Base-by-base conservation (phyloP, 1,140 invertebrate species). In the Solenopsis fugax region DNA sequence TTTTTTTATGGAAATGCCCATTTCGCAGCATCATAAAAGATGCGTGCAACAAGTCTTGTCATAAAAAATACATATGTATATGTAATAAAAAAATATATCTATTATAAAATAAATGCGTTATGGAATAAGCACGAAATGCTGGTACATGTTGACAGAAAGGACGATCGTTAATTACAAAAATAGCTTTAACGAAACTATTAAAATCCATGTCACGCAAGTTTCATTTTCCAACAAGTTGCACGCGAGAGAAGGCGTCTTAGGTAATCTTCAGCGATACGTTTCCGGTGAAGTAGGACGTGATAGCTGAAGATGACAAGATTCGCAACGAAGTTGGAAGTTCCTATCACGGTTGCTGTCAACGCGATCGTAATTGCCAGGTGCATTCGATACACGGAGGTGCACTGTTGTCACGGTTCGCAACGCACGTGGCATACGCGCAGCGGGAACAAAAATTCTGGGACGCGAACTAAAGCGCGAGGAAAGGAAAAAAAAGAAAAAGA, bases 21-120 rank as follows among this genome's bases (percentile, higher is more conserved):
- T 82, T 72, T 41, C 29, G 21, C 45, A 48, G 41, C 34, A n/a
- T 52, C 21, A 18, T 69, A 71, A 81, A 52, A 86, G 58, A 82
- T 29, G 24, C 10, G 54, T 67, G 80, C 80, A 82, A 82, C 80
- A 82, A 82, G 80, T 82, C 18, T 58, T 72, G 54, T 65, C 4
- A 58, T n/a, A n/a, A n/a, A n/a, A n/a, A n/a, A n/a, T n/a, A n/a
- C n/a, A n/a, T n/a, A n/a, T n/a, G n/a, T n/a, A n/a, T n/a, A n/a
- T n/a, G n/a, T n/a, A n/a, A n/a, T n/a, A n/a, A n/a, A n/a, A n/a
- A n/a, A n/a, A n/a, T 16, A 58, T 48, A 34, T 4, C 34, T 56
- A 24, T 29, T 37, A 10, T 1, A 54, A 24, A 45, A 41, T 10
- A 37, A 82, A 48, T n/a, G 4, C 6, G 2, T 12, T 34, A 18